Percentiles rank a stretch among this genome's conserved stretches.
phyloP scores from a whole-genome alignment of 92 coral and sea anemone species.

The Montipora capitata region DNA sequence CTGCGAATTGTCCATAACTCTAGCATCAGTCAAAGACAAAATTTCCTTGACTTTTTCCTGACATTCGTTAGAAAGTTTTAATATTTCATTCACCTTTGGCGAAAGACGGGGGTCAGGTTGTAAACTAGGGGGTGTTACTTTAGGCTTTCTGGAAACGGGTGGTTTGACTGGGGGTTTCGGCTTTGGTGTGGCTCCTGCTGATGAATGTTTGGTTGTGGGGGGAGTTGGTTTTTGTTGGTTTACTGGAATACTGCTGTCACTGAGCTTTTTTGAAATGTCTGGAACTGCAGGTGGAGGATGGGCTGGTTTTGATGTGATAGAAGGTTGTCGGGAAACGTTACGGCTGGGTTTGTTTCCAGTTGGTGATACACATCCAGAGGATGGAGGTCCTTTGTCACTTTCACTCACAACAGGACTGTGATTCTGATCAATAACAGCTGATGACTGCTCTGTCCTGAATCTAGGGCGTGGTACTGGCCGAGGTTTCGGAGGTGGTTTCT shows the following conservation, averaged over 20 bases:
- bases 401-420: constrained; percentile 11
- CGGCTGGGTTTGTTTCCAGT: constrained; percentile 2
- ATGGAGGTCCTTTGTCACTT: background rate
- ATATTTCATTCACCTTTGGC: constrained; percentile 78
- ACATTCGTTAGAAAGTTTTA: constrained; percentile 77
- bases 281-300: constrained; percentile 56
- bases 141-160: constrained; percentile 69
- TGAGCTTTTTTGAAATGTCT: constrained; percentile 43
- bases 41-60: constrained; percentile 77
- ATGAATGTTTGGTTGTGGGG: constrained; percentile 27
- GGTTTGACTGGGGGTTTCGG: constrained; percentile 92
- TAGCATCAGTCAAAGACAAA: constrained; percentile 77
- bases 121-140: constrained; percentile 46
- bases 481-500: constrained; percentile 68
- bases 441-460: constrained; percentile 49
- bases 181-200: constrained; percentile 54
- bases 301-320: constrained; percentile 31
- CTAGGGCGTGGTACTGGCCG: constrained; percentile 77
- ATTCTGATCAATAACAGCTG: constrained; percentile 31
- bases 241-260: constrained; percentile 21
- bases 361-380: constrained; percentile 3
- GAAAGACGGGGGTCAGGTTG: constrained; percentile 66
- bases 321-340: constrained; percentile 20
- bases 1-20: constrained; percentile 75
- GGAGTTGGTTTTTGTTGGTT: constrained; percentile 26